Conservation (phyloP, 1,140 invertebrate genomes). For the Drosophila mauritiana region DNA sequence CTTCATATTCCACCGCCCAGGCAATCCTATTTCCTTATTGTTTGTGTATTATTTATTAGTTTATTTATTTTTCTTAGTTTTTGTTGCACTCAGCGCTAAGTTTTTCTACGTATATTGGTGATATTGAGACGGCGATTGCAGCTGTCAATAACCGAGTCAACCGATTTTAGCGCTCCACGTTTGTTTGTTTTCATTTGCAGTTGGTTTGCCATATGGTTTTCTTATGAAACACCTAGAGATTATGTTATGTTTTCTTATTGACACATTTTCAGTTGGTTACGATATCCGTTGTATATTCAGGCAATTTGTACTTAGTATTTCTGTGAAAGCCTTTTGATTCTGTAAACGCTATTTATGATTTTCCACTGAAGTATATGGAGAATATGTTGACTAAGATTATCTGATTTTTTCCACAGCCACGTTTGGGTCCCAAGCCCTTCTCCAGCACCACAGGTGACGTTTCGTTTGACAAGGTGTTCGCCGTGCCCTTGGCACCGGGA, state of each 20-base stretch:
- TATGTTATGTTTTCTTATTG: constrained; percentile 1
- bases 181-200: not conserved
- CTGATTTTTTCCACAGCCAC: constrained; percentile 86
- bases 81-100: not conserved
- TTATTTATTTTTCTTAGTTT: not conserved
- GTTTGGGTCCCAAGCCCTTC: constrained; percentile 92
- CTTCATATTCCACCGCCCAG: not conserved
- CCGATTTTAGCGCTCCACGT: not conserved
- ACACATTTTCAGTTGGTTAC: not conserved
- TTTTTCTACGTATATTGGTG: not conserved
- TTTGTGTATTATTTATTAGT: not conserved
- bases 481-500: constrained; percentile 89
- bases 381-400: not conserved
- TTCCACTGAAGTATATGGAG: not conserved
- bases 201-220: not conserved
- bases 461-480: constrained; percentile 92
- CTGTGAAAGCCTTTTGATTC: not conserved
- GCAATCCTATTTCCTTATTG: not conserved
- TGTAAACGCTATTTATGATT: not conserved
- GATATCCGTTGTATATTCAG: not conserved
- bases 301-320: not conserved
- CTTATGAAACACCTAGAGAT: not conserved
- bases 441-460: constrained; percentile 90
- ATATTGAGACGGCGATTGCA: not conserved
- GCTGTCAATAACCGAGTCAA: not conserved